A percentile compares a stretch with the other conserved stretches of the same genome.
Conservation (phyloP, 1,140 invertebrate species). For the Cecropterus lyciades region DNA sequence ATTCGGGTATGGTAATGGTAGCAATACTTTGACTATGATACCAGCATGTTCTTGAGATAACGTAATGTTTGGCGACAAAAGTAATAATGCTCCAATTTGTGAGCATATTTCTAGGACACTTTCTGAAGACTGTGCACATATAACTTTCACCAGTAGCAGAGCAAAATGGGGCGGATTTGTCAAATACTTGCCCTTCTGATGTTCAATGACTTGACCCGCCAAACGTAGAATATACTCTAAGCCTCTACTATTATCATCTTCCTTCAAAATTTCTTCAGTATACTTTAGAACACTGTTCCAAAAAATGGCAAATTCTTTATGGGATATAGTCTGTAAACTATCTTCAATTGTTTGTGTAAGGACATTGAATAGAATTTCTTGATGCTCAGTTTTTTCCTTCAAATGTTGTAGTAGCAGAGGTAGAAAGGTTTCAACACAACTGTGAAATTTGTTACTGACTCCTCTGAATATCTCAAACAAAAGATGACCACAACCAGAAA, state of each 20-base stretch:
- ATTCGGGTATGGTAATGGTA: constrained; percentile 83
- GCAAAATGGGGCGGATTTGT: constrained; percentile 84
- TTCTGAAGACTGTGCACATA: constrained; percentile 83
- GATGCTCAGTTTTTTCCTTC: constrained; percentile 81
- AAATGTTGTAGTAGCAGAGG: constrained; percentile 86
- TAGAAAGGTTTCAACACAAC: constrained; percentile 88
- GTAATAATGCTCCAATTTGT: constrained; percentile 85
- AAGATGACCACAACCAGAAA: constrained; percentile 91
- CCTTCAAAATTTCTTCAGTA: constrained; percentile 63
- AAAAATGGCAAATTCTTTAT: constrained; percentile 86
- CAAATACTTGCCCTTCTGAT: constrained; percentile 87
- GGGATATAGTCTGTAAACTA: constrained; percentile 84
- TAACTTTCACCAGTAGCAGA: constrained; percentile 82
- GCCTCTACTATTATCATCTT: constrained; percentile 57
- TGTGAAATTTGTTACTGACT: constrained; percentile 92
- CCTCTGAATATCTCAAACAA: constrained; percentile 94
- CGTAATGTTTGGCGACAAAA: constrained; percentile 86
- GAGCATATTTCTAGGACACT: constrained; percentile 81
- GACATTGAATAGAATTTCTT: constrained; percentile 86
- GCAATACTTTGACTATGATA: constrained; percentile 86
- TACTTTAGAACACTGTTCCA: constrained; percentile 83
- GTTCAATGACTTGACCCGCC: constrained; percentile 85
- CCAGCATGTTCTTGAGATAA: constrained; percentile 89
- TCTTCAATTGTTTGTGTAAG: constrained; percentile 86
- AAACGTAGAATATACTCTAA: constrained; percentile 84